phyloP scores from a whole-genome alignment of 2,113 vertebrate species.

The Rhinolophus sinicus region DNA sequence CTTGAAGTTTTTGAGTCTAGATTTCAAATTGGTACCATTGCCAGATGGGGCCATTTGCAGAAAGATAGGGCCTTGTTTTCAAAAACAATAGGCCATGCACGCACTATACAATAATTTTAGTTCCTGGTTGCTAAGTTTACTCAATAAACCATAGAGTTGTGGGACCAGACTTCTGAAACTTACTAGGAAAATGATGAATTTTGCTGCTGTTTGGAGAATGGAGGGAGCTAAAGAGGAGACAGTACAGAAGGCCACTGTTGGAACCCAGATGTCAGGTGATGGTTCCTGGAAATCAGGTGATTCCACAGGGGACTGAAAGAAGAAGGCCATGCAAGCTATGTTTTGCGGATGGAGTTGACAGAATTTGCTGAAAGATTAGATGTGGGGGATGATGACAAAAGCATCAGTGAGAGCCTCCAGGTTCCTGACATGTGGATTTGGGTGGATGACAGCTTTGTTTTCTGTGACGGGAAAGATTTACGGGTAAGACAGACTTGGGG shows the following conservation, averaged over 20 bases:
- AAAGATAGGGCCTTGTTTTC: background rate
- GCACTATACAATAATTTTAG: background rate
- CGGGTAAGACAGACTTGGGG: background rate
- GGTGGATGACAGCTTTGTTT: background rate
- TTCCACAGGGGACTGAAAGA: fast-evolving
- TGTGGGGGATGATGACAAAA: background rate
- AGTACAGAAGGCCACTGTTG: background rate
- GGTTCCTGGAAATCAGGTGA: background rate
- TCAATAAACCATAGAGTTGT: background rate
- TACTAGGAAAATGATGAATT: background rate
- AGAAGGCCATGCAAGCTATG: no score
- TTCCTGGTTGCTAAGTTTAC: background rate
- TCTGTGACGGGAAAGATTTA: background rate
- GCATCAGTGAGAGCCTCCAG: background rate
- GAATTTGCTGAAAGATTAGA: background rate
- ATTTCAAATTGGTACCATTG: background rate
- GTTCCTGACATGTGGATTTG: background rate
- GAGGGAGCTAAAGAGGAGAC: background rate
- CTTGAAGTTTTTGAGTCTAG: background rate
- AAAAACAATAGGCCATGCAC: background rate
- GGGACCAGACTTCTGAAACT: background rate
- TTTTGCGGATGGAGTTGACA: background rate
- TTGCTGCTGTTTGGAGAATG: background rate
- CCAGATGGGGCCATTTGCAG: background rate
- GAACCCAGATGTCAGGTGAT: background rate